Conservation (phyloP, 2,888 invertebrate species). For the Synanthedon andrenaeformis region DNA sequence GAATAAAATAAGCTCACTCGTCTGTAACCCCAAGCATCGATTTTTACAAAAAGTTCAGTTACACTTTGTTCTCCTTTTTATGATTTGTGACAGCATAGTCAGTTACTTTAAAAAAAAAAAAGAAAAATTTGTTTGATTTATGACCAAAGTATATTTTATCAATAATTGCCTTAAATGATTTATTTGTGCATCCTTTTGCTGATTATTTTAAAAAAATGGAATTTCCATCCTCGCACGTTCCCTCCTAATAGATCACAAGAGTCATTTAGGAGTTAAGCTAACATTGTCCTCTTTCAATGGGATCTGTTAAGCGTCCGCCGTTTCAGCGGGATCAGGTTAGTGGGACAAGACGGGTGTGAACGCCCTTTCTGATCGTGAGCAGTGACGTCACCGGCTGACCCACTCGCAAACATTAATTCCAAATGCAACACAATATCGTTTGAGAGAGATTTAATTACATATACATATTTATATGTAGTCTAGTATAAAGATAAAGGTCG, state of each 20-base stretch:
- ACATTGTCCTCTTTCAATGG: background rate
- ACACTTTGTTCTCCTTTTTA: no score
- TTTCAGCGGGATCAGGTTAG: slow-evolving; percentile 10
- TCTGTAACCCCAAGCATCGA: no score
- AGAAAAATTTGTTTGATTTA: no score
- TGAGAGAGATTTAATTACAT: background rate
- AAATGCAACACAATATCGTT: background rate
- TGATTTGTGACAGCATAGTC: no score
- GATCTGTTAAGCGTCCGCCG: background rate
- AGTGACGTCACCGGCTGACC: slow-evolving; percentile 13
- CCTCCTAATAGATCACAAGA: background rate
- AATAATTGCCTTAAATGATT: no score
- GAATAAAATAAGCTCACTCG: no score
- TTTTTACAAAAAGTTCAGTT: no score
- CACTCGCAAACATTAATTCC: background rate
- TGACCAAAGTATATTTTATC: no score
- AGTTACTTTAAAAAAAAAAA: no score
- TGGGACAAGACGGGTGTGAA: slow-evolving; percentile 31
- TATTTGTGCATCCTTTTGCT: background rate
- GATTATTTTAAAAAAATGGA: background rate
- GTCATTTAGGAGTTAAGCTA: background rate
- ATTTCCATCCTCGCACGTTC: background rate
- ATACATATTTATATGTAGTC: background rate
- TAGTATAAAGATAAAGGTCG: no score
- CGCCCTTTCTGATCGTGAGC: slow-evolving; percentile 22